Conservation (phyloP, 2,113 vertebrate genomes). For the Corythornis vintsioides region DNA sequence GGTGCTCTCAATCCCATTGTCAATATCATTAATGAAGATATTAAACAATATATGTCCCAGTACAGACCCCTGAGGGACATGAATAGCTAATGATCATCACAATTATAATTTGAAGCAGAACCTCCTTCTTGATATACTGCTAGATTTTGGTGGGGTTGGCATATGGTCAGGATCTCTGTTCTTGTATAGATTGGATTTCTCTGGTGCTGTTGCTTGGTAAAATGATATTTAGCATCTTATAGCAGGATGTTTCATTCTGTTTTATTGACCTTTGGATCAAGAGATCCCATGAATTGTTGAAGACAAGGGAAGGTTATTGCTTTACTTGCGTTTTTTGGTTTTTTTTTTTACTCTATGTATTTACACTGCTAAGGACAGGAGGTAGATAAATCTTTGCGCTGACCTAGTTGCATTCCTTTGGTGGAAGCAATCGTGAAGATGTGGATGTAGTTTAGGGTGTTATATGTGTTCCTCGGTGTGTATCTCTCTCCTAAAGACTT, state of each 20-base stretch:
- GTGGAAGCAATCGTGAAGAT: not conserved
- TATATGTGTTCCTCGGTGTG: not conserved
- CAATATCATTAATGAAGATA: no score
- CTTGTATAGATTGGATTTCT: not conserved
- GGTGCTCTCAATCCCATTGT: no score
- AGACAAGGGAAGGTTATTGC: fast-evolving
- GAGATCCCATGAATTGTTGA: not conserved
- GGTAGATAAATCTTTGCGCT: not conserved
- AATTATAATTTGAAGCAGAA: not conserved
- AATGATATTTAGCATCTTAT: not conserved
- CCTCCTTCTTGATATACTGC: not conserved
- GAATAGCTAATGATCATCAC: not conserved
- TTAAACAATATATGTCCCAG: no score
- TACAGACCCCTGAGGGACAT: not conserved
- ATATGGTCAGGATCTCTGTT: not conserved
- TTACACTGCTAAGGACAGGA: not conserved
- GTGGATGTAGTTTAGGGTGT: not conserved
- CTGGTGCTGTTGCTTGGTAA: not conserved
- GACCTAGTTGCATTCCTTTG: not conserved
- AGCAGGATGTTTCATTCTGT: not conserved
- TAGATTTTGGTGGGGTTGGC: not conserved
- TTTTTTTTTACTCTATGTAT: not conserved
- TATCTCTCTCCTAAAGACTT: not conserved
- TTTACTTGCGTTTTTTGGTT: not conserved
- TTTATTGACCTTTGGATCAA: not conserved